A percentile compares a stretch with the other conserved stretches of the same genome.
These are phyloP conservation scores for Dicerorhinus sumatrensis DNA, from an alignment of 2,113 vertebrate species.

Conservation along the genomic window DNA sequence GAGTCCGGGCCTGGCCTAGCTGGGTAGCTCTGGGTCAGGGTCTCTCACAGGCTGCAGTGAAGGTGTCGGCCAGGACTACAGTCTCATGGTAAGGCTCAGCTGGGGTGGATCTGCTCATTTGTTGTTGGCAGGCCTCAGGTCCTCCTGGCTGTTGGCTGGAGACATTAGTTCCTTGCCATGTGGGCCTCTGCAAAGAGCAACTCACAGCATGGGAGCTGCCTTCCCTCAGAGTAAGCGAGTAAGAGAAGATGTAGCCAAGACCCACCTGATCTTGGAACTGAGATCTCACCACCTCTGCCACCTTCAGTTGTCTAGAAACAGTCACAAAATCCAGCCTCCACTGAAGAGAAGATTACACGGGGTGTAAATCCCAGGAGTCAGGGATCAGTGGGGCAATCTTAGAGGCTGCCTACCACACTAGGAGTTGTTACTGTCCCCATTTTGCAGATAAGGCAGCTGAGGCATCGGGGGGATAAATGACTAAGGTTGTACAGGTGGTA, in stretches of 20 bases:
- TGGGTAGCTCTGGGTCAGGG: background rate
- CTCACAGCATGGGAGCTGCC: too few relatives aligned
- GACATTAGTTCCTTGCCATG: background rate
- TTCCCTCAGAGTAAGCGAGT: background rate
- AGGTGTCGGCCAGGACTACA: too few relatives aligned
- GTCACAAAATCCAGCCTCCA: background rate
- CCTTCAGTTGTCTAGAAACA: background rate
- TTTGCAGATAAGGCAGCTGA: background rate
- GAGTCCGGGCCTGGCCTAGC: background rate
- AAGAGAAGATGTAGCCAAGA: background rate
- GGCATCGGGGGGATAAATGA: background rate
- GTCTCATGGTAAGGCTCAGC: background rate
- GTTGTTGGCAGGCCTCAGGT: background rate
- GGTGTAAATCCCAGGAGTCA: background rate
- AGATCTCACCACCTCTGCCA: background rate
- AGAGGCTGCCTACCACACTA: background rate
- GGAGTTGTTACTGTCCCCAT: background rate
- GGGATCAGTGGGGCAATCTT: background rate
- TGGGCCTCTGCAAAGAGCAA: background rate
- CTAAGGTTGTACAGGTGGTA: background rate
- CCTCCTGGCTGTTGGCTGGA: background rate
- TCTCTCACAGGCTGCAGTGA: background rate
- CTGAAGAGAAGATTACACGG: background rate
- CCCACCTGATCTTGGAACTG: background rate
- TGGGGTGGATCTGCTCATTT: background rate